Evolutionary conservation across 1,140 invertebrate genomes (phyloP).

Genomic region (Lepidurus apus): DNA sequence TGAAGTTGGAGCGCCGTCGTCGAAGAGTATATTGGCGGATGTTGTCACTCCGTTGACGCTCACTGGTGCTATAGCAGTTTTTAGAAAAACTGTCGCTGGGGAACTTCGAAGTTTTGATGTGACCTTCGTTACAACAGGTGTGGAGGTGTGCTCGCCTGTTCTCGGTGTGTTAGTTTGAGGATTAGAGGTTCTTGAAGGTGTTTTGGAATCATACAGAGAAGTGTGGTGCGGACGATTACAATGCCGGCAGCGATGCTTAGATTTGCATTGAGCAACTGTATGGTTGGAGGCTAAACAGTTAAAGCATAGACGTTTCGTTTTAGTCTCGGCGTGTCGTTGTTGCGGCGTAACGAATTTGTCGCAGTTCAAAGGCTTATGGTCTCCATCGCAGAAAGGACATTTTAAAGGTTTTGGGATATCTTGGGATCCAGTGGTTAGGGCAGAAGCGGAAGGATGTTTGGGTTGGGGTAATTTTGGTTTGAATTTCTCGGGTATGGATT

Average conservation of each 20-base stretch:
- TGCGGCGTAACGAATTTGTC: not conserved
- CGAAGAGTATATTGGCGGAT: not conserved
- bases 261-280: not conserved
- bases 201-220: not conserved
- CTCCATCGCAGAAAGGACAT: not conserved
- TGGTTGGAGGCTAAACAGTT: not conserved
- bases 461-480: not conserved
- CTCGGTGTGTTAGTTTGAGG: not conserved
- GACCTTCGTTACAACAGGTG: not conserved
- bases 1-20: not conserved
- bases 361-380: not conserved
- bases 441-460: not conserved
- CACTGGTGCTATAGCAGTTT: not conserved
- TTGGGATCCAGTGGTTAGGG: not conserved
- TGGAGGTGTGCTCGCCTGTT: not conserved
- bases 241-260: not conserved
- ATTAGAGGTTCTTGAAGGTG: not conserved
- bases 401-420: not conserved
- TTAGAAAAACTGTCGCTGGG: not conserved
- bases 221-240: constrained; percentile 14
- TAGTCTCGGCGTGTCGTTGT: not conserved
- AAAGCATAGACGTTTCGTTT: constrained; percentile 12
- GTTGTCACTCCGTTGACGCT: not conserved
- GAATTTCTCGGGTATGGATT: not conserved
- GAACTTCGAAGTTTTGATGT: not conserved